Base-by-base conservation (phyloP, 2,888 invertebrate genomes). In the Lymantria dispar region DNA sequence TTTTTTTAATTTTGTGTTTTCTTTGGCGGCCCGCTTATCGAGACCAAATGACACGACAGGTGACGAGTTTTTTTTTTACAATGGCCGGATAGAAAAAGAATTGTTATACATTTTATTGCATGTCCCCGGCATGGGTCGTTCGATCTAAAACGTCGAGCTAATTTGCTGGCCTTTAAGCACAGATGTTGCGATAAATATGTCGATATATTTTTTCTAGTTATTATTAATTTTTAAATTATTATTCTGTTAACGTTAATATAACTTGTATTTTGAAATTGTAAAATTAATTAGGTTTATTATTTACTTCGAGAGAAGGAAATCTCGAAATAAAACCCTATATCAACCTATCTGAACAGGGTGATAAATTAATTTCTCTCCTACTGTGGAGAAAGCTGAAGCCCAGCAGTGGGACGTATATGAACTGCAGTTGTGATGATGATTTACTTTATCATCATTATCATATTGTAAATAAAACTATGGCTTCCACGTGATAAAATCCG, bases 41-140 rank as follows among this genome's bases (percentile, higher is more conserved):
- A 84, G 67, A 85, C 91, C 91, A 90, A 91, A 90, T 90, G 91
- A 90, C 90, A 90, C 88, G 89, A 88, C 91, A 91, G 91, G 90
- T 91, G 91, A 89, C 87, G 87, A 75, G 64, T 68, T 74, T 76
- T 84, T 85, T 22, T 84, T 78, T 64, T 60, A 65, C 37, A 45
- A 38, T 15, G 64, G 64, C 70, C 69, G 70, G 64, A 63, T 67
- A 65, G 76, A 65, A 85, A n/a, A 72, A 78, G 86, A 87, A 87
- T 85, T 80, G 89, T 89, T 88, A 87, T 78, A 81, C 80, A 82
- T 83, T 90, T 91, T 90, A 91, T 89, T 85, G 86, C 85, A 82
- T 87, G 87, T 83, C 78, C 72, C 77, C 80, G 76, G 77, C 67
- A 72, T 68, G 55, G 72, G 72, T 76, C 76, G 76, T 75, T 68